Evolutionary conservation across 2,113 vertebrate species (phyloP).

Genomic region (pig (Sus scrofa)): DNA sequence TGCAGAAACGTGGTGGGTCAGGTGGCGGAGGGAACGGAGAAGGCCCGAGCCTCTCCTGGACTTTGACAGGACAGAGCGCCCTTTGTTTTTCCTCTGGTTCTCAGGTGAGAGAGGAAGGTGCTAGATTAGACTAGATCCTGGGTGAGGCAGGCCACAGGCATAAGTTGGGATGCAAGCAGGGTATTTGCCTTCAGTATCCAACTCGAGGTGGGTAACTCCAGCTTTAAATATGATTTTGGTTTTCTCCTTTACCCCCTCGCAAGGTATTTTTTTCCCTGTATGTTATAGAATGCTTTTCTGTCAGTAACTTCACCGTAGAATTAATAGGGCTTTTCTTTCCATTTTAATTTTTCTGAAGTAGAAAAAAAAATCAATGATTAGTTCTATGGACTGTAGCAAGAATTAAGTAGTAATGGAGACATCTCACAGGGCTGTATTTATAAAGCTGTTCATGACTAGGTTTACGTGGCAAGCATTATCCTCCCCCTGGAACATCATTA

Average conservation of each 20-base stretch:
- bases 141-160: neutral
- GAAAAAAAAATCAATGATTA: neutral
- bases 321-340: neutral
- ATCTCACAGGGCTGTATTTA: neutral
- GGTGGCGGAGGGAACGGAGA: neutral
- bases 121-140: accelerated
- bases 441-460: neutral
- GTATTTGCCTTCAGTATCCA: neutral
- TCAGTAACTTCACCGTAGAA: neutral
- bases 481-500: neutral
- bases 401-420: neutral
- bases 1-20: accelerated
- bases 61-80: neutral
- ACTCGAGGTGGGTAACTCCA: neutral
- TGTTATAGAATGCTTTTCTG: neutral
- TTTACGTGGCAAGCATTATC: neutral
- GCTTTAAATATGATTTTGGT: neutral
- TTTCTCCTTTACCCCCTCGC: neutral
- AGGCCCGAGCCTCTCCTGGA: neutral
- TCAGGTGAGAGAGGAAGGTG: neutral
- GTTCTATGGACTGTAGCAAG: neutral
- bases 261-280: neutral
- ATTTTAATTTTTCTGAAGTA: slow-evolving; percentile 28
- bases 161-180: neutral
- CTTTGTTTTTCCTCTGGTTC: neutral